Conservation (phyloP, 2,797 vertebrate species). For the Malacoctenus gilli region DNA sequence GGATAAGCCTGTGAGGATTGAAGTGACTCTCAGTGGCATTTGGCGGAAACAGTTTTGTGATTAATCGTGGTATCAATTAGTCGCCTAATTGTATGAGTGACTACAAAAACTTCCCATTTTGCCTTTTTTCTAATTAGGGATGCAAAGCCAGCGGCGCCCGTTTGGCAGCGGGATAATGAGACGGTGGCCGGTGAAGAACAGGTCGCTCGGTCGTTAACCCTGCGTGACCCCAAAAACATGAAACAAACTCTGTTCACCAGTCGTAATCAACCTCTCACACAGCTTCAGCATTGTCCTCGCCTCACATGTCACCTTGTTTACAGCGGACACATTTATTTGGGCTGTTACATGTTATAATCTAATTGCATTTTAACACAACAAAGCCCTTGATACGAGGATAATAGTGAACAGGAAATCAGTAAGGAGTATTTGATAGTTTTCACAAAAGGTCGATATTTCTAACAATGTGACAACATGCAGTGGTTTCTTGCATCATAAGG, state of each 20-base stretch:
- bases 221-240: not conserved
- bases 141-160: not conserved
- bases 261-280: not conserved
- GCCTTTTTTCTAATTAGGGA: constrained; percentile 30
- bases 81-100: constrained; percentile 31
- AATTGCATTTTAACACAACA: too few species aligned
- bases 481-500: too few species aligned
- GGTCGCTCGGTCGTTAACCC: constrained; percentile 2
- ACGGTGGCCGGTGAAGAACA: not conserved
- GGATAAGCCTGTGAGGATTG: constrained; percentile 21
- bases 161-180: constrained; percentile 11
- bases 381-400: too few species aligned
- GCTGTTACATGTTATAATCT: not conserved
- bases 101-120: constrained; percentile 27
- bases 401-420: too few species aligned
- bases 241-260: not conserved
- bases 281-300: not conserved
- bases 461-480: too few species aligned
- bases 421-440: too few species aligned
- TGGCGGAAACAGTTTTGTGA: constrained; percentile 25
- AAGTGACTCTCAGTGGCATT: constrained; percentile 9
- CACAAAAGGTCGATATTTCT: too few species aligned
- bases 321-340: too few species aligned
- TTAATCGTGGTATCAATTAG: constrained; percentile 52
- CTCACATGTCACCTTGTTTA: not conserved